Base-by-base conservation (phyloP, 2,113 vertebrate species). In the Urocitellus parryii region DNA sequence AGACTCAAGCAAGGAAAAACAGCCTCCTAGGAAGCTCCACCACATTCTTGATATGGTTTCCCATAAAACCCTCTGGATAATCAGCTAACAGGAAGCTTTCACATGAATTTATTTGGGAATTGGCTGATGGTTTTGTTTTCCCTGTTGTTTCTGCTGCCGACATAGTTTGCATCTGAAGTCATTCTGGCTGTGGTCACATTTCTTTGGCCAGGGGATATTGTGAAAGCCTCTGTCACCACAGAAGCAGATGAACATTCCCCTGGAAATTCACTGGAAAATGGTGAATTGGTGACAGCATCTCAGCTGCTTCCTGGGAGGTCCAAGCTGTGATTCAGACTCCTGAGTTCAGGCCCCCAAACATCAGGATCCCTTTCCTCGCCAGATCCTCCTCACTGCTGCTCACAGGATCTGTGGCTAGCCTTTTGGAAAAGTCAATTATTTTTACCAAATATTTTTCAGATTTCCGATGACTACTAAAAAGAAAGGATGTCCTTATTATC, bases 31-130 rank as follows among this genome's bases (percentile, higher is more conserved):
- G 94, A 91, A 83, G 42, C 70, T 72, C 77, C 34, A 24, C 32
- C 24, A n/a, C 72, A 92, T 90, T 94, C 83, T 89, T 93, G 70
- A 56, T 78, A 93, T 24, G 73, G 48, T 96, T 98, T 97, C 89
- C 77, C 95, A 96, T 91, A 95, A 84, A 87, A 88, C 45, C 68
- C 61, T 73, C 34, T 56, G 42, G 86, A 78, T 90, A 94, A 90
- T 97, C 65, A 93, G 86, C 67, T 96, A 88, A 93, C 58, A 74
- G 0, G 95, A 91, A 97, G 93, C 86, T 72, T 93, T 96, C 95
- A 95, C 93, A 89, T 63, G 95, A 48, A 61, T 94, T 97, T 95
- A 82, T 86, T 90, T 97, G 78, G 96, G 96, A 97, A 89, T 82
- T 97, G 95, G 95, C 91, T 0, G 18, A 12, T 29, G 51, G 8